Evolutionary conservation across 2,888 invertebrate genomes (phyloP), one percentile per base, ranked within the genome.

Genomic region (Troides helena): DNA sequence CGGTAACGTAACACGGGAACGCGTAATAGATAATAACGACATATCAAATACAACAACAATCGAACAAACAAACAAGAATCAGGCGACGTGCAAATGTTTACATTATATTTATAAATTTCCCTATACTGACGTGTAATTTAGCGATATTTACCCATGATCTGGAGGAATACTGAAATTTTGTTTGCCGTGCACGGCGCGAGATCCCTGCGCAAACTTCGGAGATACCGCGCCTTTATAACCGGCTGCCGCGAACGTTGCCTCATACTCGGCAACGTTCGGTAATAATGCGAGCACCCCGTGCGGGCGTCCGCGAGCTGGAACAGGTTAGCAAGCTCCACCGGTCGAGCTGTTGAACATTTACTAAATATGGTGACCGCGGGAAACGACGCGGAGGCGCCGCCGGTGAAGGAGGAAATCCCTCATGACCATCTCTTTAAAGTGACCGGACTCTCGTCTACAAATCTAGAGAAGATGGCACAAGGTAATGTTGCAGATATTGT

Each of bases 401-500:
- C 74, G 50, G 72, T 62, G 8, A 80, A 79, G 67, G 90, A 89
- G 67, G 90, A 87, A 73, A 90, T 92, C 0, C 83, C 89, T 0
- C 90, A 90, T 61, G 90, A 88, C 70, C 91, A 92, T 67, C 80
- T 92, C 1, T 92, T 84, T 72, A 89, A 81, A 74, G 90, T 92
- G 56, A 92, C 92, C 0, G 92, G 91, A 25, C 75, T 92, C 62
- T 90, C 92, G 0, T 83, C 90, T 0, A 78, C 76, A 1, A 92
- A 91, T 74, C 77, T 92, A 76, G 89, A 91, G 74, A 91, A 91
- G 73, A 74, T 91, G 74, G 87, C 85, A 18, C 84, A 88, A 86
- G 90, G 92, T 92, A 83, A 17, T 1, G 14, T 14, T 5, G 10
- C 18, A 21, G 21, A 56, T n/a, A 46, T 46, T 46, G 14, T 46